Evolutionary conservation across 2,888 invertebrate genomes (phyloP).

Genomic region (Podotricha telesiphe): DNA sequence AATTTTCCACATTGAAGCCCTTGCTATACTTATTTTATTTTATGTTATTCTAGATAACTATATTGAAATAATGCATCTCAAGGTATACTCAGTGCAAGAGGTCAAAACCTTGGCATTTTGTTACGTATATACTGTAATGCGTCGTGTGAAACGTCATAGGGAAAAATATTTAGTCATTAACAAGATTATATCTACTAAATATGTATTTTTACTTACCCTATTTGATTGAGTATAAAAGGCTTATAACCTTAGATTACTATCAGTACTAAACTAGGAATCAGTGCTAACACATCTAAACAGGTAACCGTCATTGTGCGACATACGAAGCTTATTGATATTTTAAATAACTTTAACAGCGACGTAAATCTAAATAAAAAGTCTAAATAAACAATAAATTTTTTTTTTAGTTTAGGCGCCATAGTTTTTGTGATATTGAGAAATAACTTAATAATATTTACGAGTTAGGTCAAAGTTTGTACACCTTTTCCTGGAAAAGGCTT

Average conservation of each 20-base stretch:
- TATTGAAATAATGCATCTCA: conserved; percentile 5
- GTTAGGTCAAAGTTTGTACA: too few species aligned
- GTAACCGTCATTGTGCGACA: background rate
- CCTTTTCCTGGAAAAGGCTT: too few species aligned
- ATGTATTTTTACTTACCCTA: conserved; percentile 28
- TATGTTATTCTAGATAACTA: conserved; percentile 1
- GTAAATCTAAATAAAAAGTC: background rate
- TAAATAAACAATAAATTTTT: too few species aligned
- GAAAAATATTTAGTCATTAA: conserved; percentile 35
- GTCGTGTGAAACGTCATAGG: conserved; percentile 34
- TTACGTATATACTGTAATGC: conserved; percentile 11
- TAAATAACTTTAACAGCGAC: background rate
- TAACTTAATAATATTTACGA: too few species aligned
- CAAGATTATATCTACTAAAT: conserved; percentile 24
- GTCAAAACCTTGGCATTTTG: conserved; percentile 36
- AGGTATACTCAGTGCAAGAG: conserved; percentile 17
- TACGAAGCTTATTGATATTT: background rate
- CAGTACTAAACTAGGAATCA: conserved; percentile 37
- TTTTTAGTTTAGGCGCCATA: too few species aligned
- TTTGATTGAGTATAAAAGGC: conserved; percentile 72
- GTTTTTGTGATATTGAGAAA: too few species aligned
- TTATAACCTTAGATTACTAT: conserved; percentile 49
- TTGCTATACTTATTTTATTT: background rate
- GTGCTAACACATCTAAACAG: conserved; percentile 22
- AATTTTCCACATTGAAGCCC: background rate